A percentile compares a stretch with the other conserved stretches of the same genome.
Evolutionary conservation across 2,797 vertebrate genomes (phyloP).

Genomic region (Orestias chungarensis): DNA sequence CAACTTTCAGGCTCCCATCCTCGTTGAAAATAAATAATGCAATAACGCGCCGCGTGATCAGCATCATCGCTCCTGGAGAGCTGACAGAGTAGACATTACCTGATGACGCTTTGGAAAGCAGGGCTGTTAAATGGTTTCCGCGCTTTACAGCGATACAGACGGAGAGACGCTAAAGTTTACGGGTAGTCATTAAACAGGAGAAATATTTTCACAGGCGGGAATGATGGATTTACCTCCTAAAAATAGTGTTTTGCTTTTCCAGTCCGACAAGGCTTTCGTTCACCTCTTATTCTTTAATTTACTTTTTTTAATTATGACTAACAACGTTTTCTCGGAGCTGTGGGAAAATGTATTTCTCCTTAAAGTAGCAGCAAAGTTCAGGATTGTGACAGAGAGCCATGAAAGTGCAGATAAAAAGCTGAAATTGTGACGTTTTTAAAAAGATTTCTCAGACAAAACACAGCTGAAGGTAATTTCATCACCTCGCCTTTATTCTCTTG

Average conservation of each 20-base stretch:
- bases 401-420: background rate
- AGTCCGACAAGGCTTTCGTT: background rate
- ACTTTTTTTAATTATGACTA: no score
- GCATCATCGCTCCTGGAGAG: slow-evolving; percentile 3
- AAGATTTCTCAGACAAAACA: background rate
- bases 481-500: background rate
- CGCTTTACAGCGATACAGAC: slow-evolving; percentile 13
- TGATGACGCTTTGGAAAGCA: slow-evolving; percentile 2
- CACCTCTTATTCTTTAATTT: background rate
- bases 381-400: background rate
- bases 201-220: slow-evolving; percentile 16
- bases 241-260: background rate
- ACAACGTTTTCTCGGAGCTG: background rate
- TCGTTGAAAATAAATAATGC: slow-evolving; percentile 16
- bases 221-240: background rate
- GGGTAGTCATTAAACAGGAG: slow-evolving; percentile 7
- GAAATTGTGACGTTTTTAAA: background rate
- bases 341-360: background rate
- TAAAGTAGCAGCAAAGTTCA: background rate
- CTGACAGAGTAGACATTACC: slow-evolving; percentile 11
- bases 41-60: slow-evolving; percentile 18
- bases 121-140: slow-evolving; percentile 24
- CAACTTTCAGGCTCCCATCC: slow-evolving; percentile 9
- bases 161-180: slow-evolving; percentile 18
- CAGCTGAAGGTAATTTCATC: background rate